Base-by-base conservation (phyloP, 1,140 invertebrate genomes). In the Heliothis subflexa region DNA sequence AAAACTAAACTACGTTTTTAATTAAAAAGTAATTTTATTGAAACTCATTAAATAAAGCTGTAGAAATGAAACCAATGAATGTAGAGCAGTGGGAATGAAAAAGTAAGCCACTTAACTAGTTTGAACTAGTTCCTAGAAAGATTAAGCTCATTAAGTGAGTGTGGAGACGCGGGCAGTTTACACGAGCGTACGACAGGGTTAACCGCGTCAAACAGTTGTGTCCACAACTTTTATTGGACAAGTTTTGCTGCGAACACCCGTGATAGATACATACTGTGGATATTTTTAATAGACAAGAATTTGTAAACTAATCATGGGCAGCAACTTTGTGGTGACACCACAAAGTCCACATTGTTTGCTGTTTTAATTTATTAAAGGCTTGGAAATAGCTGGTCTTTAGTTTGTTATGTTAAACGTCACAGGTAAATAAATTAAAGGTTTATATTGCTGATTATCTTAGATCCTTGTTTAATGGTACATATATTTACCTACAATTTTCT, bases 211-310 rank as follows among this genome's bases (percentile, higher is more conserved):
- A 75, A 62, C 71, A 71, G 50, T 52, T 5, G 21, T 64, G 73
- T 50, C 59, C 73, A 64, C 47, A 75, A 75, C 14, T 75, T 75
- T 75, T 75, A 75, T 75, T 75, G 62, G 45, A 64, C 55, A 75
- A 75, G 47, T 75, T 75, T 75, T 25, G 25, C 13, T 21, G 45
- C 18, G 18, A 21, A 52, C 57, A 61, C 13, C 1, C 49, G 40
- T 25, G 47, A 40, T 52, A 52, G 12, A 9, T 40, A 52, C 40
- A 52, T 45, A 52, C 47, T 7, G 10, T 18, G 14, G n/a, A 75
- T 21, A 75, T 62, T 50, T 75, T 62, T 33, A 59, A 59, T 75
- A 7, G 28, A 50, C 21, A 70, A 70, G 16, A 50, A 50, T 49
- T 68, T 14, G 21, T 50, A 70, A 70, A 50, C 47, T 70, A 25